Conservation (phyloP, 2,888 invertebrate genomes). For the Cartodere bifasciata region DNA sequence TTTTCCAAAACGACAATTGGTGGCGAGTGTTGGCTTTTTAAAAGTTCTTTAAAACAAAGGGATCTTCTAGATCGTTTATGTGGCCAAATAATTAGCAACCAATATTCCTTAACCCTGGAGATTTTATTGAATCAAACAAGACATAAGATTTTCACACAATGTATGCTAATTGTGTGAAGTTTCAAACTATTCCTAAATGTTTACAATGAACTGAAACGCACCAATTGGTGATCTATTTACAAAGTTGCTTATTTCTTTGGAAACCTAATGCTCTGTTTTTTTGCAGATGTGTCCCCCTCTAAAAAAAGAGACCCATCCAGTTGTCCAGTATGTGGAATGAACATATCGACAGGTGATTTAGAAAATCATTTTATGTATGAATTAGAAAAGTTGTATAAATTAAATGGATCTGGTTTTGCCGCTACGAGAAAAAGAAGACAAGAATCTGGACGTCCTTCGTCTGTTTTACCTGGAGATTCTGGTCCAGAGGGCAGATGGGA, state of each 20-base stretch:
- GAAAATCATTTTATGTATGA: conserved; percentile 57
- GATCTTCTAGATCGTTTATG: too few species aligned
- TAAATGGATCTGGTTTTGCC: conserved; percentile 38
- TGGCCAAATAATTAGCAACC: conserved; percentile 1
- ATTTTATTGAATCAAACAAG: conserved; percentile 12
- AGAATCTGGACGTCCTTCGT: conserved; percentile 31
- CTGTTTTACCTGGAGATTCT: conserved; percentile 35
- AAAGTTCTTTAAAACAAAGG: too few species aligned
- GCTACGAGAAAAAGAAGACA: conserved; percentile 34
- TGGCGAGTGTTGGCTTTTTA: too few species aligned
- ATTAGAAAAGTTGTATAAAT: conserved; percentile 52
- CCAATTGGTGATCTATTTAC: too few species aligned
- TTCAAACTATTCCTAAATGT: too few species aligned
- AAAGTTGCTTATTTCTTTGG: conserved; percentile 3
- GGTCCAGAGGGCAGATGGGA: conserved; percentile 53
- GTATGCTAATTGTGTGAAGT: too few species aligned
- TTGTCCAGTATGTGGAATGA: conserved; percentile 59
- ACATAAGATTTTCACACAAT: too few species aligned
- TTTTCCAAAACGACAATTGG: too few species aligned
- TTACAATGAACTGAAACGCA: too few species aligned
- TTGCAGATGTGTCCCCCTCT: conserved; percentile 24
- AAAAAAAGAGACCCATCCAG: conserved; percentile 34
- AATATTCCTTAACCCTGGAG: conserved; percentile 17
- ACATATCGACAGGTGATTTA: conserved; percentile 51
- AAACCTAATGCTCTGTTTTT: too few species aligned